Conservation (phyloP, 2,888 invertebrate species). For the Plusia festucae region DNA sequence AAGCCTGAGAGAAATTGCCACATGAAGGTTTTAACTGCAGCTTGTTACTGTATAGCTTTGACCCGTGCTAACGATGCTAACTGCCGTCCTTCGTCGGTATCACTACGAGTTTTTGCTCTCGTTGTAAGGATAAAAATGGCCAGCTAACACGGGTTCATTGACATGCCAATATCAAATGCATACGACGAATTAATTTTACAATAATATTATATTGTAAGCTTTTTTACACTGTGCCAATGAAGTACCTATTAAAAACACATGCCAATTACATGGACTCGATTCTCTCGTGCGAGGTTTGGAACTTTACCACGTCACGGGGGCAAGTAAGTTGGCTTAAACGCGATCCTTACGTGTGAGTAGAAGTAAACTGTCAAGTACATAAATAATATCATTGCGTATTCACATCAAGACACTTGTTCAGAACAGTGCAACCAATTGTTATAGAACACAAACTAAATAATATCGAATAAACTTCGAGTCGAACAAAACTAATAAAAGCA, state of each 20-base stretch:
- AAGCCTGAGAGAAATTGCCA: too few species aligned
- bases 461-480: constrained; percentile 15
- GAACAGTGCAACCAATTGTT: not conserved
- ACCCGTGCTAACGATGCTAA: constrained; percentile 22
- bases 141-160: not conserved
- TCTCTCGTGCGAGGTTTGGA: too few species aligned
- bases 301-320: too few species aligned
- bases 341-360: too few species aligned
- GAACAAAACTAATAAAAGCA: constrained; percentile 25
- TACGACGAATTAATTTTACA: too few species aligned
- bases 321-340: too few species aligned
- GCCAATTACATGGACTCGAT: too few species aligned
- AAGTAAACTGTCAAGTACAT: too few species aligned
- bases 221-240: too few species aligned
- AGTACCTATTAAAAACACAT: too few species aligned
- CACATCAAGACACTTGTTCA: not conserved
- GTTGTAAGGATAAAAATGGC: not conserved
- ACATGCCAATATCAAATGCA: not conserved
- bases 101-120: constrained; percentile 10
- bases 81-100: constrained; percentile 9
- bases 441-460: not conserved
- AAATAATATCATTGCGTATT: not conserved
- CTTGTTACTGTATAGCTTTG: constrained; percentile 44
- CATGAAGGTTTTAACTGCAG: constrained; percentile 33
- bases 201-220: too few species aligned